Percentiles rank a stretch among this genome's conserved stretches.
These are phyloP conservation scores for Heliangelus exortis DNA, from an alignment of 2,797 vertebrate species.

Conservation along the genomic window DNA sequence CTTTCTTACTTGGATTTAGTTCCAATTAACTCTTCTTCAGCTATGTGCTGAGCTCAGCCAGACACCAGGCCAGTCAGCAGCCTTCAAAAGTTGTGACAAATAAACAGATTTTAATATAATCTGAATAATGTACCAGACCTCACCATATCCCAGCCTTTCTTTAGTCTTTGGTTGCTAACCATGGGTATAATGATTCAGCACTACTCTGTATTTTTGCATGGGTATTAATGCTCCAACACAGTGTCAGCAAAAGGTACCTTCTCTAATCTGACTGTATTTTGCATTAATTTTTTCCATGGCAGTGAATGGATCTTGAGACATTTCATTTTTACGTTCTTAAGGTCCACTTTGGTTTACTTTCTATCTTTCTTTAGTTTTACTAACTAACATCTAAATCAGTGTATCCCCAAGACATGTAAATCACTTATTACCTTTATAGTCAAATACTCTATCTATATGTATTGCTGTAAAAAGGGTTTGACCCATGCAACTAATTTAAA, in stretches of 20 bases:
- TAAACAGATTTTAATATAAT: constrained; percentile 12
- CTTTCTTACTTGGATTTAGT: constrained; percentile 35
- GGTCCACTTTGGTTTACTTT: neutral
- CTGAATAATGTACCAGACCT: neutral
- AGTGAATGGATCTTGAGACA: neutral
- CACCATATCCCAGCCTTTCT: neutral
- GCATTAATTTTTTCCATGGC: neutral
- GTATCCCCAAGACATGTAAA: neutral
- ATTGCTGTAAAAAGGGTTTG: neutral
- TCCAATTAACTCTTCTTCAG: constrained; percentile 49
- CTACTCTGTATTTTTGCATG: neutral
- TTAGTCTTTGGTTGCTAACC: neutral
- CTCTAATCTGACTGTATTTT: neutral
- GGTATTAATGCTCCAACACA: neutral
- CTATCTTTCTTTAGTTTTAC: neutral
- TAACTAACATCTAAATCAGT: neutral
- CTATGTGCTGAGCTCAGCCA: constrained; percentile 25
- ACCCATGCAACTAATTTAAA: neutral
- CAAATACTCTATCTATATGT: neutral
- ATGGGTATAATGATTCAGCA: neutral
- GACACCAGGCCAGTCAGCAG: neutral
- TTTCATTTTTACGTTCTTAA: neutral
- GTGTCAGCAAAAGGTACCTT: neutral
- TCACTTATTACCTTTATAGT: neutral
- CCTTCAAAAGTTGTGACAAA: neutral